A percentile compares a stretch with the other conserved stretches of the same genome.
phyloP scores from a whole-genome alignment of 2,797 vertebrate genomes.

The Botia kubotai region DNA sequence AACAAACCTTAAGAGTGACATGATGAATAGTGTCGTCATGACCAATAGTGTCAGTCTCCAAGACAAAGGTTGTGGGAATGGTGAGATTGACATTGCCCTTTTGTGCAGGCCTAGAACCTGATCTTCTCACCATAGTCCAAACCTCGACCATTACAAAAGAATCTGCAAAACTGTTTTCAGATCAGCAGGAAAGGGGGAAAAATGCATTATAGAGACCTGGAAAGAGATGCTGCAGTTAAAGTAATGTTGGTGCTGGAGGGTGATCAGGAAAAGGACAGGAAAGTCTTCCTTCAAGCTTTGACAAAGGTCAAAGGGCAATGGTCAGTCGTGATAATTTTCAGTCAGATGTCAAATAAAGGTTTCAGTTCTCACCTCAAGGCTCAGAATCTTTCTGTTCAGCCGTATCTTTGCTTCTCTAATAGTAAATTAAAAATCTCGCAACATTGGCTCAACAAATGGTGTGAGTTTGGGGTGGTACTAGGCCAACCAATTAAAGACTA shows the following conservation, averaged over 20 bases:
- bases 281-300: constrained; percentile 36
- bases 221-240: background rate
- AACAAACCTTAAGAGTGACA: constrained; percentile 43
- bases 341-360: constrained; percentile 4
- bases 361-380: constrained; percentile 6
- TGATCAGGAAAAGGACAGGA: constrained; percentile 39
- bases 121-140: constrained; percentile 3
- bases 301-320: constrained; percentile 49
- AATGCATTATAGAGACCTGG: background rate
- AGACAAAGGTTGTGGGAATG: constrained; percentile 17
- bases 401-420: background rate
- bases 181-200: background rate
- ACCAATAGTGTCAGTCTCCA: constrained; percentile 40
- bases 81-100: constrained; percentile 27
- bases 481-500: too few species aligned
- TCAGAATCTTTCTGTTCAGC: constrained; percentile 5
- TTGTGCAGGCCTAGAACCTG: constrained; percentile 20
- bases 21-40: constrained; percentile 39
- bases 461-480: too few species aligned
- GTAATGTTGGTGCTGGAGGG: background rate
- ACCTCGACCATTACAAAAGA: constrained; percentile 4
- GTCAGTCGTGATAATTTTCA: constrained; percentile 3
- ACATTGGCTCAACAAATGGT: too few species aligned
- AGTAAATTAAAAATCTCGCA: background rate
- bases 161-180: constrained; percentile 9